Conservation (phyloP, 2,113 vertebrate species). For the Scalopus aquaticus region DNA sequence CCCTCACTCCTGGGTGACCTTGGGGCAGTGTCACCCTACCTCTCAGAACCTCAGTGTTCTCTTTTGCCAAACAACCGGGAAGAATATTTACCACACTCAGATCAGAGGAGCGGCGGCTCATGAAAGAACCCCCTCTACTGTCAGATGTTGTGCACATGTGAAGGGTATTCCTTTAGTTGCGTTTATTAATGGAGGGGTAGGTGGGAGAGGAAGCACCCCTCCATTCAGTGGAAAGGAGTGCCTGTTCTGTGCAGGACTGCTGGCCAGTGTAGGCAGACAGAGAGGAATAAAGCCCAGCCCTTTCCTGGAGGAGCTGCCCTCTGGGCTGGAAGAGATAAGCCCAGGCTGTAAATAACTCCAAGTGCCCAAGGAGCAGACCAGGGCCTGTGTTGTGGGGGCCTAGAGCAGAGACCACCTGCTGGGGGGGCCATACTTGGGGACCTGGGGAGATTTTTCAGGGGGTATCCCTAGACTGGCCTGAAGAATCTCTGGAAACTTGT, state of each 20-base stretch:
- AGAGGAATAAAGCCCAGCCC: slow-evolving; percentile 28
- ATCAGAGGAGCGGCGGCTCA: not conserved
- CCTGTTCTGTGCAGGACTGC: not conserved
- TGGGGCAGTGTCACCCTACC: not conserved
- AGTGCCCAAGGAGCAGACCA: slow-evolving; percentile 9
- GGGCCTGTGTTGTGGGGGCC: not conserved
- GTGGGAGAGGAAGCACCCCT: not conserved
- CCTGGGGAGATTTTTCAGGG: not conserved
- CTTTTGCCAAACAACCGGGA: not conserved
- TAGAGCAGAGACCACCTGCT: not conserved
- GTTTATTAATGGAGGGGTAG: not conserved
- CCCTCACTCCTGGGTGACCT: slow-evolving; percentile 3
- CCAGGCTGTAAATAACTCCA: slow-evolving; percentile 71
- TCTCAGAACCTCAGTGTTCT: not conserved
- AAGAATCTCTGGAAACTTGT: not conserved
- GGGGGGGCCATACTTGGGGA: not conserved
- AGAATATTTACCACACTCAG: not conserved
- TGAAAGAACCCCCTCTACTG: not conserved
- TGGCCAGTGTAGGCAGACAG: not conserved
- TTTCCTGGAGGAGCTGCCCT: slow-evolving; percentile 62
- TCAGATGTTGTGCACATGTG: not conserved
- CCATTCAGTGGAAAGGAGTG: not conserved
- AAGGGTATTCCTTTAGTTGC: not conserved
- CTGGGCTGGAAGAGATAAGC: slow-evolving; percentile 67
- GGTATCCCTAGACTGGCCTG: not conserved